Conservation (phyloP, 1,140 invertebrate genomes). For the Dinoponera quadriceps region DNA sequence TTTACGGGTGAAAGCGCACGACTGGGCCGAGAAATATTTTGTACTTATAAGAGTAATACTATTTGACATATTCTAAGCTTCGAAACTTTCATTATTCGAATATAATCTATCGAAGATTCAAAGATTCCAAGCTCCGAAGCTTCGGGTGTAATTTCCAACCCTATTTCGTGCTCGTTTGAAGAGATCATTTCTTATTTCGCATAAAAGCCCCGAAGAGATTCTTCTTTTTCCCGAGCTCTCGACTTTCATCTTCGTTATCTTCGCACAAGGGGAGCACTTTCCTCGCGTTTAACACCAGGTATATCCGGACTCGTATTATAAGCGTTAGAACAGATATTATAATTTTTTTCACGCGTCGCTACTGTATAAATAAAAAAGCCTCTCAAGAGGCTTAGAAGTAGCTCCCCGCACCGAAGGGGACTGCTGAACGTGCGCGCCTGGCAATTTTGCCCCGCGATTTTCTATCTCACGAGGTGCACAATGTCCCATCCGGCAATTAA, state of each 20-base stretch:
- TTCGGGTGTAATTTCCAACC: too few species aligned
- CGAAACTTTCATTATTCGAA: too few species aligned
- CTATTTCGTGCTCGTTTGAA: background rate
- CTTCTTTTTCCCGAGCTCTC: background rate
- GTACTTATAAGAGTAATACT: too few species aligned
- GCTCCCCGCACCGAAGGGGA: background rate
- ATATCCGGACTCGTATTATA: background rate
- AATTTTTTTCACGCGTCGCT: background rate
- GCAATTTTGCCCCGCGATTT: conserved; percentile 10
- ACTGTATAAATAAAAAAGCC: background rate
- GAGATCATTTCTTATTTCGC: background rate
- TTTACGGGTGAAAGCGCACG: too few species aligned
- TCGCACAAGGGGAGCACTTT: background rate
- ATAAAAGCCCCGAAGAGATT: background rate
- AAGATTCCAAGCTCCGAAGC: too few species aligned
- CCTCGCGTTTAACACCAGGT: background rate
- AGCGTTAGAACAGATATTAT: background rate
- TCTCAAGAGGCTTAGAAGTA: background rate
- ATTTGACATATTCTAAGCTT: too few species aligned
- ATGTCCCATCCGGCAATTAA: conserved; percentile 44
- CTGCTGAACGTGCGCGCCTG: background rate
- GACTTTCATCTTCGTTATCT: background rate
- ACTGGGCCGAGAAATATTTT: too few species aligned
- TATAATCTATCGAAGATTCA: too few species aligned
- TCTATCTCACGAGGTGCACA: conserved; percentile 13